phyloP scores from a whole-genome alignment of 1,140 invertebrate species.

The Piezodorus guildinii region DNA sequence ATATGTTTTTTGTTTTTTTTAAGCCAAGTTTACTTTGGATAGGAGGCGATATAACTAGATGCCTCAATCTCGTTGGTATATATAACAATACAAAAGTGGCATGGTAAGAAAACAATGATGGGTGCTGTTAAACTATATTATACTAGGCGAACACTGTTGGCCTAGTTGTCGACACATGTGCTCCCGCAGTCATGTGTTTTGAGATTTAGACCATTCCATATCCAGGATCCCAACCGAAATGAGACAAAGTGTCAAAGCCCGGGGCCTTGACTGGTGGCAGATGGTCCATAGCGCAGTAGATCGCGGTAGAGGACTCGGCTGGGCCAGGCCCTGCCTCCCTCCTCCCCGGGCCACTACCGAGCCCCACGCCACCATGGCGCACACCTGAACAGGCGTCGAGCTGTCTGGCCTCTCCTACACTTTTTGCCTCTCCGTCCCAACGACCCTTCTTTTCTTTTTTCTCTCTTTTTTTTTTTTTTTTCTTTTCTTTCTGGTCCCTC shows the following conservation, averaged over 20 bases:
- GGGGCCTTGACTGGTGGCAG: background rate
- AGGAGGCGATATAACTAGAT: too few relatives aligned
- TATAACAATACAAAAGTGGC: too few relatives aligned
- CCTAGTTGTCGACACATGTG: too few relatives aligned
- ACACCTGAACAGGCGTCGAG: constrained; percentile 8
- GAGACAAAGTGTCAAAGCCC: background rate
- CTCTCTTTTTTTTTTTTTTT: background rate
- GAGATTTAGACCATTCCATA: too few relatives aligned
- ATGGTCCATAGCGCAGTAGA: background rate
- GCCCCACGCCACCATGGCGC: background rate
- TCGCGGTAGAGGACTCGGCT: background rate
- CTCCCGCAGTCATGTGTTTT: too few relatives aligned
- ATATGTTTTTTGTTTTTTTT: too few relatives aligned
- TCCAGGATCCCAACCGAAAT: too few relatives aligned
- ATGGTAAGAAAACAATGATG: too few relatives aligned
- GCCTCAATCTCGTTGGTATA: too few relatives aligned
- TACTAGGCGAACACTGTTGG: too few relatives aligned
- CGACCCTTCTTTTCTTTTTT: background rate
- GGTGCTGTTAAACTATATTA: too few relatives aligned
- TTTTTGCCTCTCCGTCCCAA: constrained; percentile 8
- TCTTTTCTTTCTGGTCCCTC: background rate
- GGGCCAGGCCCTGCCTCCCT: background rate
- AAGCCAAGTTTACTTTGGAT: too few relatives aligned
- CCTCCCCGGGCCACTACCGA: background rate
- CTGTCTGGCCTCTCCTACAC: constrained; percentile 3